These are phyloP conservation scores for Copidosoma floridanum DNA, from an alignment of 1,140 invertebrate species.

Conservation along the genomic window DNA sequence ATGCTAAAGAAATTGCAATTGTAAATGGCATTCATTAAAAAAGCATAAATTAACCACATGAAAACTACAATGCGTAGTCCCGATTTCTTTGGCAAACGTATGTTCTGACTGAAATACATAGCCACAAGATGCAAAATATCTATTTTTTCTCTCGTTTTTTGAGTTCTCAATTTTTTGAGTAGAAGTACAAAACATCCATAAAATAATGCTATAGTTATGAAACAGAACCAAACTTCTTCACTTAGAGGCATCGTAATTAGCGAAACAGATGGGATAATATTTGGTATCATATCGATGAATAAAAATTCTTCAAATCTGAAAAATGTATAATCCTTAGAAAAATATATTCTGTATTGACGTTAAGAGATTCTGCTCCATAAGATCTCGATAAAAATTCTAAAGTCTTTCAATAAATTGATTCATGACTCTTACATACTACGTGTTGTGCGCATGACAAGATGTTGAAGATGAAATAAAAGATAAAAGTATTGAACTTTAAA, in stretches of 20 bases:
- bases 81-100: background rate
- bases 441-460: too few species aligned
- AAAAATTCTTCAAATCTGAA: background rate
- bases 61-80: background rate
- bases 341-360: too few species aligned
- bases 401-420: background rate
- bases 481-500: background rate
- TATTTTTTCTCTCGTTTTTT: too few species aligned
- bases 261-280: background rate
- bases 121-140: too few species aligned
- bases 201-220: background rate
- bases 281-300: background rate
- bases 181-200: background rate
- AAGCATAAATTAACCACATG: background rate
- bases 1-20: slow-evolving; percentile 3
- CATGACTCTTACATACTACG: background rate
- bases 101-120: background rate
- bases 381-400: too few species aligned
- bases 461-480: too few species aligned
- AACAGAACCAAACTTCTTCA: background rate
- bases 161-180: too few species aligned
- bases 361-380: too few species aligned
- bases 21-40: background rate
- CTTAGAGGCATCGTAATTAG: background rate
- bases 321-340: too few species aligned